These are phyloP conservation scores for Leptodactylus fallax DNA, from an alignment of 2,797 vertebrate species.

Conservation along the genomic window DNA sequence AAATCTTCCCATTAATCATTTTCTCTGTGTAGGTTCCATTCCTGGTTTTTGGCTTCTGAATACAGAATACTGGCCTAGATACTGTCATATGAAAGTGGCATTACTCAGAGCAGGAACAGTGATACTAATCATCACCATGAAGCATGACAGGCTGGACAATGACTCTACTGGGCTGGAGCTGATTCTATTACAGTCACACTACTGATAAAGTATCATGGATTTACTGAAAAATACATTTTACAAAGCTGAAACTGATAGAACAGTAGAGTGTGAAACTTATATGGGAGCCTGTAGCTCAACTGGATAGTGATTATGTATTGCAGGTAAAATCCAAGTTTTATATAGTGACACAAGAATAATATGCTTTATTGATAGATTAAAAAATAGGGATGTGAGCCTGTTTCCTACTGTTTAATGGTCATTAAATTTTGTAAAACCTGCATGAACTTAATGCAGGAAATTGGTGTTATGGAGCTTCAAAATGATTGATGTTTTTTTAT, in stretches of 20 bases:
- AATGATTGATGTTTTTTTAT: neutral
- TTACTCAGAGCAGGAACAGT: neutral
- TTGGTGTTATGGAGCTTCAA: neutral
- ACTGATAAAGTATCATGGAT: neutral
- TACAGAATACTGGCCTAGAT: neutral
- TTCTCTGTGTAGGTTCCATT: neutral
- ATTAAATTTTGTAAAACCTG: neutral
- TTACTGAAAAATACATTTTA: neutral
- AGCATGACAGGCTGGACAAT: neutral
- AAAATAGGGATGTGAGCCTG: neutral
- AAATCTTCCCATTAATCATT: too few species aligned
- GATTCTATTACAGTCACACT: neutral
- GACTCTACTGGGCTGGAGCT: neutral
- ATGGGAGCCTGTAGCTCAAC: neutral
- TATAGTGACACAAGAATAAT: neutral
- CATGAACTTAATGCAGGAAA: neutral
- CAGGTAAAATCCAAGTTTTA: neutral
- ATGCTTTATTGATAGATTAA: neutral
- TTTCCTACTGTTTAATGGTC: constrained; percentile 2
- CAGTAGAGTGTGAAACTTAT: neutral
- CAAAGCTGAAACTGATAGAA: neutral
- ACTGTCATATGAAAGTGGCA: neutral
- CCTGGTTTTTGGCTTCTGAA: too few species aligned
- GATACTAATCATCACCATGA: neutral
- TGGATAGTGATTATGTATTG: neutral